A percentile compares a stretch with the other conserved stretches of the same genome.
phyloP scores from a whole-genome alignment of 2,888 invertebrate species.

The Ophonus ardosiacus region DNA sequence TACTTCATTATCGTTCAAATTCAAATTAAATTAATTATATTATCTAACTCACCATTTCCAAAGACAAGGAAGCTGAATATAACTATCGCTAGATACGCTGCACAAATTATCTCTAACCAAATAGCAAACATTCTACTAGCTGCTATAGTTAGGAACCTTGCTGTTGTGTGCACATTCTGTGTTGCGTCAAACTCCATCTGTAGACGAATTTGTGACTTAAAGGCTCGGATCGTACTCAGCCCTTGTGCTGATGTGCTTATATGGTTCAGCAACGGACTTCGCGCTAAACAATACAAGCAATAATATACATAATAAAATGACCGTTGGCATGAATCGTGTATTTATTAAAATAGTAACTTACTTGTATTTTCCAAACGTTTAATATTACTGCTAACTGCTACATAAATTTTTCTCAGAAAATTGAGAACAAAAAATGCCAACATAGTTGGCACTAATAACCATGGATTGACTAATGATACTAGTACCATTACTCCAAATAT shows the following conservation, averaged over 20 bases:
- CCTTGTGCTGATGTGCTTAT: conserved; percentile 87
- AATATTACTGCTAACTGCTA: conserved; percentile 86
- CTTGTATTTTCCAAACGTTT: conserved; percentile 85
- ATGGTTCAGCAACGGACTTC: conserved; percentile 88
- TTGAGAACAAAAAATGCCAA: conserved; percentile 82
- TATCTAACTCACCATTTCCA: conserved; percentile 61
- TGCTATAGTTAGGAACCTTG: conserved; percentile 84
- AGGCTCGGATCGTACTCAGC: conserved; percentile 86
- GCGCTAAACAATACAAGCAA: conserved; percentile 76
- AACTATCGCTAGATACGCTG: conserved; percentile 80
- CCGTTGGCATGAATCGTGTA: no score
- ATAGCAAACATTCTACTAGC: conserved; percentile 85
- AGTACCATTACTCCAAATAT: conserved; percentile 86
- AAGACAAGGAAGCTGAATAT: conserved; percentile 79
- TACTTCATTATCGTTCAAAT: no score
- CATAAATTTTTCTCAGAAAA: conserved; percentile 82
- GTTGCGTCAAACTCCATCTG: conserved; percentile 81
- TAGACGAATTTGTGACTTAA: conserved; percentile 82
- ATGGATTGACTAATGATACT: conserved; percentile 84
- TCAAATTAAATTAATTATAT: no score
- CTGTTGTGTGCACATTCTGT: conserved; percentile 84
- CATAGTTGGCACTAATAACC: conserved; percentile 82
- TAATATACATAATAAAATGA: no score
- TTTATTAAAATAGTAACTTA: conserved; percentile 73
- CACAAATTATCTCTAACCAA: conserved; percentile 83